Percentiles rank a stretch among this genome's conserved stretches.
Conservation (phyloP, 2,888 invertebrate species). For the Clunio marinus region DNA sequence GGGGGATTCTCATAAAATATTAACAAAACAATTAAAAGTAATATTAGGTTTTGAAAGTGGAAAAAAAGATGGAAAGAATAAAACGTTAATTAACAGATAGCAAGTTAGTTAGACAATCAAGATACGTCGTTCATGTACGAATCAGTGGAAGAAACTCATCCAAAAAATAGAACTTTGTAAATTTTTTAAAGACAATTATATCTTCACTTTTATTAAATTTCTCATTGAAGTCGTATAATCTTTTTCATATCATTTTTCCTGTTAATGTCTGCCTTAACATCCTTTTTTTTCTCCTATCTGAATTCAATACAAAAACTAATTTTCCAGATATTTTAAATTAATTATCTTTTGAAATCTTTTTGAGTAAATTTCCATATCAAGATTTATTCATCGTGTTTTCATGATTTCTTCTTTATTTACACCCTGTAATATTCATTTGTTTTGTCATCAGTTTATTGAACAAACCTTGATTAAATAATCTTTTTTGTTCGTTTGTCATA, state of each 20-base stretch:
- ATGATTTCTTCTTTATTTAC: conserved; percentile 22
- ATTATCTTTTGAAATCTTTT: background rate
- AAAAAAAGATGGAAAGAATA: background rate
- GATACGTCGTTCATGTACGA: too few relatives aligned
- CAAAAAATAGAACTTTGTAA: background rate
- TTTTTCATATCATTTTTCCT: too few relatives aligned
- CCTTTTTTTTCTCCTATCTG: background rate
- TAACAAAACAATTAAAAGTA: conserved; percentile 36
- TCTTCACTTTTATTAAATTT: background rate
- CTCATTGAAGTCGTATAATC: background rate
- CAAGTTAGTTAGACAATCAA: background rate
- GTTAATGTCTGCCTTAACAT: background rate
- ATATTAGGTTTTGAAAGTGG: conserved; percentile 13
- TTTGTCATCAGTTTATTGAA: background rate
- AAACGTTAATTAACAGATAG: conserved; percentile 30
- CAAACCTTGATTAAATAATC: too few relatives aligned
- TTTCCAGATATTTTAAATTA: background rate
- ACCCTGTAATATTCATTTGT: conserved; percentile 33
- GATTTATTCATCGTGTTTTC: conserved; percentile 5
- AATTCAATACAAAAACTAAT: background rate
- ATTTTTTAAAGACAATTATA: conserved; percentile 2
- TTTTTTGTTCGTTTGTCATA: too few relatives aligned
- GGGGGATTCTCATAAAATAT: conserved; percentile 23
- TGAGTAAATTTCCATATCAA: conserved; percentile 4
- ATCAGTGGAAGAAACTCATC: too few relatives aligned